Percentiles rank a stretch among this genome's conserved stretches.
Conservation (phyloP, 2,888 invertebrate genomes). For the Xanthorhoe spadicearia region DNA sequence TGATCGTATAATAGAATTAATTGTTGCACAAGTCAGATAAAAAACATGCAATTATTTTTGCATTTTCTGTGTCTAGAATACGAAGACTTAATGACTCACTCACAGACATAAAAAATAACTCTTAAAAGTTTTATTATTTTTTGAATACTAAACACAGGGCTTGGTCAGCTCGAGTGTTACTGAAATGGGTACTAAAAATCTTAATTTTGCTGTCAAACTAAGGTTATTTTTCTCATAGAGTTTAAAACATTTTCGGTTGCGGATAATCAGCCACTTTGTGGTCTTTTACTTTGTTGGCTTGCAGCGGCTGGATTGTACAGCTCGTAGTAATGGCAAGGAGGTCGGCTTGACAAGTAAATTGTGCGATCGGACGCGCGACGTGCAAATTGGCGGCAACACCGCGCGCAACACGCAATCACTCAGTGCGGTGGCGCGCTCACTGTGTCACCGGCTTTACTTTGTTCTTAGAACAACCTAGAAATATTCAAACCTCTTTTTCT, state of each 20-base stretch:
- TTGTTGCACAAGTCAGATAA: background rate
- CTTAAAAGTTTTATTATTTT: conserved; percentile 29
- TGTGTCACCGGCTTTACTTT: conserved; percentile 35
- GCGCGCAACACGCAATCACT: conserved; percentile 56
- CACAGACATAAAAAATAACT: conserved; percentile 16
- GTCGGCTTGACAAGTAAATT: conserved; percentile 76
- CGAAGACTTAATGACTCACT: conserved; percentile 28
- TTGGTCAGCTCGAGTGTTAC: conserved; percentile 12
- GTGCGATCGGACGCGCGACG: conserved; percentile 70
- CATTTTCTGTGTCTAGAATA: conserved; percentile 8
- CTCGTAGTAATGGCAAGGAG: conserved; percentile 54
- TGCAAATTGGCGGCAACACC: conserved; percentile 72
- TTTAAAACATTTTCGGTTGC: conserved; percentile 28
- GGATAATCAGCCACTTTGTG: conserved; percentile 30
- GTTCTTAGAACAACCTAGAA: background rate
- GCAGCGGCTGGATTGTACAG: conserved; percentile 41
- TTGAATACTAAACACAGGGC: conserved; percentile 18
- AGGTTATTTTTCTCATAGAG: conserved; percentile 30
- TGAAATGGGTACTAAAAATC: conserved; percentile 26
- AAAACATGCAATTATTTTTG: background rate
- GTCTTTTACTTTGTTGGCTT: conserved; percentile 11
- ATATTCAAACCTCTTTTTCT: background rate
- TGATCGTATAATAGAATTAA: background rate
- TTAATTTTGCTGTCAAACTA: conserved; percentile 34
- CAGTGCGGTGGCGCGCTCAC: conserved; percentile 33